phyloP scores from a whole-genome alignment of 2,888 invertebrate genomes.

The Lithophane semibrunnea region DNA sequence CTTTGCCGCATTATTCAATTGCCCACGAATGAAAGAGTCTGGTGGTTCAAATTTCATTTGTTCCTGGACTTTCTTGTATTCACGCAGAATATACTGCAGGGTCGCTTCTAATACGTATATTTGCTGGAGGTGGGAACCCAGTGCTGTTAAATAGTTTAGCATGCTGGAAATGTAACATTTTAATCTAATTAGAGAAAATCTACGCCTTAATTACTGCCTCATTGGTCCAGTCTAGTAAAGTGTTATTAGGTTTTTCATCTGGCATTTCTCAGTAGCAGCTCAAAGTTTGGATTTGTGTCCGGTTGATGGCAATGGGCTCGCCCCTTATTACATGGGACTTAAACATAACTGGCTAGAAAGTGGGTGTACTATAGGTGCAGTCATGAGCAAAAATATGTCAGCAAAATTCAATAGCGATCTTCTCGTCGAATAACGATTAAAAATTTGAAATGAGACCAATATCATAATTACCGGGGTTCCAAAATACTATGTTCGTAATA shows the following conservation, averaged over 20 bases:
- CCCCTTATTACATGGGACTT: neutral
- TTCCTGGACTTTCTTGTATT: constrained; percentile 77
- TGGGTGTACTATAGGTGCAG: neutral
- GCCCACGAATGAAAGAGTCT: constrained; percentile 75
- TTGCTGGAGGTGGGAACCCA: constrained; percentile 91
- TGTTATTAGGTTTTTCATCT: neutral
- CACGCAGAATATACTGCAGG: constrained; percentile 88
- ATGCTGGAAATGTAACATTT: constrained; percentile 83
- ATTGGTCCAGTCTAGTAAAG: neutral
- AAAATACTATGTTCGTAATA: no score
- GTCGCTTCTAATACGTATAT: constrained; percentile 90
- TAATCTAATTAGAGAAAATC: neutral
- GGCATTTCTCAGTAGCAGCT: neutral
- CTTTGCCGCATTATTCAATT: constrained; percentile 73
- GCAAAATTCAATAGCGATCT: no score
- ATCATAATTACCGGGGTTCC: no score
- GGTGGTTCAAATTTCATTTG: constrained; percentile 83
- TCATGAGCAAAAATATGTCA: no score
- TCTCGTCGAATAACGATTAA: no score
- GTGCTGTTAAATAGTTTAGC: constrained; percentile 87
- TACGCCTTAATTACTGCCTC: neutral
- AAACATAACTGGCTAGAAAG: no score
- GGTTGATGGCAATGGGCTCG: neutral
- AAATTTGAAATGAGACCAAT: no score
- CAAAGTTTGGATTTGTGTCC: neutral